phyloP scores from a whole-genome alignment of 2,888 invertebrate species.

The Latrodectus elegans region DNA sequence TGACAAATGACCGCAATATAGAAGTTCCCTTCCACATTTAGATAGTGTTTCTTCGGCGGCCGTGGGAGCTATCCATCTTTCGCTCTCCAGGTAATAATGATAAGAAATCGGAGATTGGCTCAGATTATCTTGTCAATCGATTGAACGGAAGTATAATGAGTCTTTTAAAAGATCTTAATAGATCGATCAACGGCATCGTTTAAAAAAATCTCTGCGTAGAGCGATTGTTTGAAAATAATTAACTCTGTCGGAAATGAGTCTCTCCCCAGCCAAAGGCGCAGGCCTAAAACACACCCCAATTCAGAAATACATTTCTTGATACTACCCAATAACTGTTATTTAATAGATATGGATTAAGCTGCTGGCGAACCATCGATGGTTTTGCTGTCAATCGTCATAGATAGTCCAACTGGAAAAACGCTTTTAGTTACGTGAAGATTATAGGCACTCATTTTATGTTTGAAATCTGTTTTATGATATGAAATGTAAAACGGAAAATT shows the following conservation, averaged over 20 bases:
- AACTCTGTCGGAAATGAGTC: constrained; percentile 58
- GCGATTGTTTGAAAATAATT: constrained; percentile 62
- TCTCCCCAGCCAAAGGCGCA: constrained; percentile 5
- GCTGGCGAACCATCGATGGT: too few species aligned
- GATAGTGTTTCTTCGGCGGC: constrained; percentile 57
- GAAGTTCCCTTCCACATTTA: constrained; percentile 41
- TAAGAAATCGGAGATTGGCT: constrained; percentile 54
- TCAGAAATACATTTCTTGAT: not conserved
- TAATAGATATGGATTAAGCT: too few species aligned
- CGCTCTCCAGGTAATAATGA: constrained; percentile 37
- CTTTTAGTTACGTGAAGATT: too few species aligned
- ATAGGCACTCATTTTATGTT: too few species aligned
- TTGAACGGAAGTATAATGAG: constrained; percentile 44
- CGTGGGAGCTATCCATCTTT: constrained; percentile 42
- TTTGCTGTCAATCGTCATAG: too few species aligned
- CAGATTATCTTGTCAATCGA: constrained; percentile 64
- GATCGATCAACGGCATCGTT: constrained; percentile 54
- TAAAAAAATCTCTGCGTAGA: constrained; percentile 34
- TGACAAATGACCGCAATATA: constrained; percentile 64
- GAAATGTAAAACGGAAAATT: too few species aligned
- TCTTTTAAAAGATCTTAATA: constrained; percentile 61
- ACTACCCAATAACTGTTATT: not conserved
- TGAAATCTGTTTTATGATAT: too few species aligned
- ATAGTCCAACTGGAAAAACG: too few species aligned
- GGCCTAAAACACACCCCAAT: not conserved